Percentiles rank a stretch among this genome's conserved stretches.
These are phyloP conservation scores for Nephila pilipes DNA, from an alignment of 1,140 invertebrate species.

Conservation along the genomic window DNA sequence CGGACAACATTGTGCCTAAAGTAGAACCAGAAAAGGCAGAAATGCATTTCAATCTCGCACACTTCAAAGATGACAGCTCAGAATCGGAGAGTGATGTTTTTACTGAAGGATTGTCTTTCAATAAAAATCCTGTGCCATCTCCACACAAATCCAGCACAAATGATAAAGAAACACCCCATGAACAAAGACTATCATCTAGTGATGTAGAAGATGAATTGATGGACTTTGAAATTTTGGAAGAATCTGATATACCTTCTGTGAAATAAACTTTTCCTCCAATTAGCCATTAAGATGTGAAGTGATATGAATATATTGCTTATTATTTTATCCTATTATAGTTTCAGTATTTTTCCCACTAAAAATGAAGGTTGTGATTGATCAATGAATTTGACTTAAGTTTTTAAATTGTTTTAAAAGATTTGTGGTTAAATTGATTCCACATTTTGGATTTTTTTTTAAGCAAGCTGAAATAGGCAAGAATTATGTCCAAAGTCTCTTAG, in stretches of 20 bases:
- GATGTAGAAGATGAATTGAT: constrained; percentile 65
- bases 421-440: too few relatives aligned
- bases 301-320: constrained; percentile 24
- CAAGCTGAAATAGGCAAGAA: too few relatives aligned
- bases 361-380: background rate
- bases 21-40: constrained; percentile 8
- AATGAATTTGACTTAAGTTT: background rate
- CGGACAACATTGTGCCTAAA: constrained; percentile 46
- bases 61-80: constrained; percentile 74
- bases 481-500: too few relatives aligned
- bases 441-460: too few relatives aligned
- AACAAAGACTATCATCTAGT: constrained; percentile 48
- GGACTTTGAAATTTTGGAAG: constrained; percentile 72
- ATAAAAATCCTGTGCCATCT: background rate
- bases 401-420: too few relatives aligned
- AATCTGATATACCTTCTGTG: constrained; percentile 54
- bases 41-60: constrained; percentile 66
- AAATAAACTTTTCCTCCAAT: background rate
- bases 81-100: constrained; percentile 73
- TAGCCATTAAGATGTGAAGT: background rate
- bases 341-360: background rate
- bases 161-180: background rate
- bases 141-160: background rate
- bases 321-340: background rate
- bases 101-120: constrained; percentile 69